These are phyloP conservation scores for Hydrolagus colliei DNA, from an alignment of 2,797 vertebrate species.

Conservation along the genomic window DNA sequence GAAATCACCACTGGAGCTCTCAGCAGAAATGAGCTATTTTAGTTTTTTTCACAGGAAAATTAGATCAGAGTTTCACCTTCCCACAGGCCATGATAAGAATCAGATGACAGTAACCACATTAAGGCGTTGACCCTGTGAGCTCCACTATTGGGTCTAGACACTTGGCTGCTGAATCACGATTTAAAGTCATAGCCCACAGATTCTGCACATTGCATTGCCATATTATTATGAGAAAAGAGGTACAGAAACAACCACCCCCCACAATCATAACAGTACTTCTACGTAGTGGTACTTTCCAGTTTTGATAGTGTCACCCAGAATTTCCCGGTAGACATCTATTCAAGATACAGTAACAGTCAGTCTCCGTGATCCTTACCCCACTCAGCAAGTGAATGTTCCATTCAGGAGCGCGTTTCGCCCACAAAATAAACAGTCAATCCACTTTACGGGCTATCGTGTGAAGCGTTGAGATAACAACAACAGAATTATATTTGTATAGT, in stretches of 20 bases:
- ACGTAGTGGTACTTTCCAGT: constrained; percentile 13
- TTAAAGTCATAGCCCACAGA: not conserved
- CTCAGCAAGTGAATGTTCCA: too few species aligned
- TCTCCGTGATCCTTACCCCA: too few species aligned
- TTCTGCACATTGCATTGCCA: not conserved
- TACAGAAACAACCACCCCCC: not conserved
- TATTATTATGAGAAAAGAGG: constrained; percentile 12
- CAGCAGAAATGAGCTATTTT: too few species aligned
- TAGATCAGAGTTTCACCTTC: not conserved
- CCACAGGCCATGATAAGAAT: not conserved
- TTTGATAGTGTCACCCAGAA: not conserved
- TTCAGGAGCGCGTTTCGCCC: too few species aligned
- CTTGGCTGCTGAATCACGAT: constrained; percentile 7
- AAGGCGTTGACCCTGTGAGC: not conserved
- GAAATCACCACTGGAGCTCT: too few species aligned
- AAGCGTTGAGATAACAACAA: too few species aligned
- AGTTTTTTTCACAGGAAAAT: not conserved
- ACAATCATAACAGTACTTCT: constrained; percentile 1
- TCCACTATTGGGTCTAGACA: not conserved
- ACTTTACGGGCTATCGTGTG: too few species aligned
- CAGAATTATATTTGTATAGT: too few species aligned
- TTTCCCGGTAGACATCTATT: constrained; percentile 10
- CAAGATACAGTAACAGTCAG: not conserved
- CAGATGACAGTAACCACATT: not conserved
- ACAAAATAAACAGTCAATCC: too few species aligned